Base-by-base conservation (phyloP, 2,113 vertebrate genomes). In the Lophius piscatorius region DNA sequence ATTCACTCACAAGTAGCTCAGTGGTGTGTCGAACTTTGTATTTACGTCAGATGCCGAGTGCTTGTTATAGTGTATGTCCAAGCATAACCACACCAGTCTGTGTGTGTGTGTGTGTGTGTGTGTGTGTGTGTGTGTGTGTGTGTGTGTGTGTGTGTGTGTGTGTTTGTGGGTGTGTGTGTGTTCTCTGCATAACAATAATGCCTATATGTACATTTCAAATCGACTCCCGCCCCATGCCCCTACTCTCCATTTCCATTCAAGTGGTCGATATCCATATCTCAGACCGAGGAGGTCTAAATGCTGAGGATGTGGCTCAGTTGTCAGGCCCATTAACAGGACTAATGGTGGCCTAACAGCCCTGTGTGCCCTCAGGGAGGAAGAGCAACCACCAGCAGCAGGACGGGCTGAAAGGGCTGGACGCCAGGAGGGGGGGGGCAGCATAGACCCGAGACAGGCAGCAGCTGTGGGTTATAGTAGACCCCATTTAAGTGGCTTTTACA, bases 231-330 rank as follows among this genome's bases (percentile, higher is more conserved):
- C 58, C 20, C 33, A 36, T 11, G 28, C 52, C 49, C 62, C 7
- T 12, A 12, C 49, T 68, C 67, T 79, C 78, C 76, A 58, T 70
- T 82, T 75, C 81, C 83, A 71, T 62, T 58, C 62, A 80, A 76
- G 78, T 77, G 83, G 70, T 89, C 87, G 78, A 87, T 89, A 90
- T 80, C 78, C 63, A 86, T 83, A 81, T 88, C 74, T 63, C 42
- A 83, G 58, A 82, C 67, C 18, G 63, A 71, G 70, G 42, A 75
- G 72, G 71, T 68, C 84, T 85, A 82, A 89, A 84, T 81, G 78
- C 57, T 78, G 55, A 86, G 83, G 86, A 86, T 86, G 82, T 85
- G 83, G 86, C 47, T 36, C 67, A 58, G 49, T 86, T 78, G 79
- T 83, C 63, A 77, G 70, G 55, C 76, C 84, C 84, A 89, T 90